Base-by-base conservation (phyloP, 2,113 vertebrate species). In the Rousettus leschenaultii region DNA sequence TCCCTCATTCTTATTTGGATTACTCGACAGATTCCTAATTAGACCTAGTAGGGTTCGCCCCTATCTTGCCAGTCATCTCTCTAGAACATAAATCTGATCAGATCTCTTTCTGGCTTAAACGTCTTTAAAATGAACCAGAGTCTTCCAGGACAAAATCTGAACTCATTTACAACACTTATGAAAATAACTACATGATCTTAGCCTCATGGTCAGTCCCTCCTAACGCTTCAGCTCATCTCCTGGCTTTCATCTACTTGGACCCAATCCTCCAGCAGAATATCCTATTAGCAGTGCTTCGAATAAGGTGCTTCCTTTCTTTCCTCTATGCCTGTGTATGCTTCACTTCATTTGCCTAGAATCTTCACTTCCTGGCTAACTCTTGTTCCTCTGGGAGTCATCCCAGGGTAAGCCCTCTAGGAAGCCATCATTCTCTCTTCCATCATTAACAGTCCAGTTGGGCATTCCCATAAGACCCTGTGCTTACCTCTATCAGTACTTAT, bases 1-100 rank as follows among this genome's bases (percentile, higher is more conserved):
- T 9, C 7, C 80, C 59, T 18, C n/a, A 51, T 65, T 92, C 33
- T 95, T 48, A 33, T 85, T 88, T 74, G 35, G 68, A 89, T 40
- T 28, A 66, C 65, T 51, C 14, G n/a, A 80, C 33, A 90, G 53
- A 61, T 48, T 91, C 35, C 51, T 82, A n/a, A 82, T 18, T 33
- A 89, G 10, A 90, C 19, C 4, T 45, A 35, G 10, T 11, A 86
- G 40, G 30, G 61, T 82, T 95, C 15, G 74, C 5, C 7, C 48
- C n/a, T 71, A 71, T 65, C 45, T 48, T 95, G 59, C 73, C 73
- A 90, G 16, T 51, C 19, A 40, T 21, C 7, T 80, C 55, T 92
- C n/a, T 83, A 94, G 90, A 66, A 51, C 9, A 93, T 7, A 45
- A 90, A 77, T 80, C 45, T 80, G 35, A 96, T 77, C 19, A 90